Conservation (phyloP, 2,113 vertebrate species). For the Sarotherodon lohbergeri region DNA sequence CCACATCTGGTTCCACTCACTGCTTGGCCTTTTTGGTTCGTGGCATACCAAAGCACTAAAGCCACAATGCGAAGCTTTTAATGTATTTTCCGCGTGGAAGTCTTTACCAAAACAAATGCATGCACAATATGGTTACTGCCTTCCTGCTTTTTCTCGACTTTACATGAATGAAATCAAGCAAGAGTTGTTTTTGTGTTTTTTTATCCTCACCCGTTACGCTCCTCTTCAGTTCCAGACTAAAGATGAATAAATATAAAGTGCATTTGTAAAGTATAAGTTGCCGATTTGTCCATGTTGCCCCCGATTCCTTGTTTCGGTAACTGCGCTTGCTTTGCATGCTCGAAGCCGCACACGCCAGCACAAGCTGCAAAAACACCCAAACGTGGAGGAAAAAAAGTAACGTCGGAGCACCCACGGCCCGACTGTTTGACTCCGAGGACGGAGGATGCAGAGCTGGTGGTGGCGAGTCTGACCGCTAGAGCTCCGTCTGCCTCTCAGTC, state of each 20-base stretch:
- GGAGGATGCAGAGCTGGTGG: constrained; percentile 21
- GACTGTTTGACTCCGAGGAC: neutral
- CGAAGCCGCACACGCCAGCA: constrained; percentile 20
- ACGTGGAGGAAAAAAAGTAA: neutral
- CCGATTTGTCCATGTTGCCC: constrained; percentile 53
- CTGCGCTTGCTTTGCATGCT: constrained; percentile 66
- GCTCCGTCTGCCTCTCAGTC: constrained; percentile 54
- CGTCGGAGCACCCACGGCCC: constrained; percentile 2
- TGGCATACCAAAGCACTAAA: constrained; percentile 64
- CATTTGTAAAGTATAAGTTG: constrained; percentile 62
- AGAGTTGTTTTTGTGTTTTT: neutral
- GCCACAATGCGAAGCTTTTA: neutral
- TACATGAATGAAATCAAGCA: neutral
- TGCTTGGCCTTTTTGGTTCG: constrained; percentile 73
- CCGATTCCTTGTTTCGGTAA: constrained; percentile 33
- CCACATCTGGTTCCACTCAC: constrained; percentile 89
- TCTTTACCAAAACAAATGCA: neutral
- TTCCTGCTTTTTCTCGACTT: neutral
- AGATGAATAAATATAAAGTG: constrained; percentile 78
- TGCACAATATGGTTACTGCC: neutral
- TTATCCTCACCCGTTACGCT: constrained; percentile 60
- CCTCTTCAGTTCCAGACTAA: constrained; percentile 65
- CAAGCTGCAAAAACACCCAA: neutral
- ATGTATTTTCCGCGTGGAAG: neutral
- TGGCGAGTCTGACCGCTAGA: constrained; percentile 26